phyloP scores from a whole-genome alignment of 2,113 vertebrate genomes.

The Ceratotherium simum region DNA sequence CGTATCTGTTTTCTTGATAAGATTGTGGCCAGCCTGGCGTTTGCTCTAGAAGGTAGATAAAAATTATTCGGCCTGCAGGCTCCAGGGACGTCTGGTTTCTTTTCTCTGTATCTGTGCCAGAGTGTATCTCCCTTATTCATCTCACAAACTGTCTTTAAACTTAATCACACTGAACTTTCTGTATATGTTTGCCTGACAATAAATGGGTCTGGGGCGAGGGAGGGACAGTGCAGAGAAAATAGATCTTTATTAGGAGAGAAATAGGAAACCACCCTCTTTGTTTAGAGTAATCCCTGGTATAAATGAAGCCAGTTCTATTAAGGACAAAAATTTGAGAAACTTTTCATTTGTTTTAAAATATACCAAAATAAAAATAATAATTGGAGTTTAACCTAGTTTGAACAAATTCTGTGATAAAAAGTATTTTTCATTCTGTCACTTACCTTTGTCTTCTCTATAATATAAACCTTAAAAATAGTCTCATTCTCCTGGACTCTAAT shows the following conservation, averaged over 20 bases:
- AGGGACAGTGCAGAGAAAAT: neutral
- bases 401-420: neutral
- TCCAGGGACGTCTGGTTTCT: constrained; percentile 80
- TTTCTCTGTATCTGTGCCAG: constrained; percentile 71
- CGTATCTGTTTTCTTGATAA: constrained; percentile 83
- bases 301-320: neutral
- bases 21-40: constrained; percentile 61
- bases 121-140: constrained; percentile 73
- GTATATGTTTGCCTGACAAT: constrained; percentile 76
- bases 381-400: neutral
- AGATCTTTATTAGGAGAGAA: constrained; percentile 73
- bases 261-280: constrained; percentile 65
- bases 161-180: constrained; percentile 77
- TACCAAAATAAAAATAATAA: neutral
- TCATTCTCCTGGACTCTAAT: neutral
- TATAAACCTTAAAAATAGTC: neutral
- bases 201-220: constrained; percentile 61
- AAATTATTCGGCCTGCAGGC: constrained; percentile 63
- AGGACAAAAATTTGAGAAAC: constrained; percentile 5
- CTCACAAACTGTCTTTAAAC: constrained; percentile 76
- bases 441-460: neutral
- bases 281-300: constrained; percentile 40
- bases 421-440: neutral
- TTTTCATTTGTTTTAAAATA: constrained; percentile 21
- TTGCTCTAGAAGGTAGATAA: constrained; percentile 80